Evolutionary conservation across 2,113 vertebrate species (phyloP), one percentile per base, ranked within the genome.

Genomic region (Ascaphus truei): DNA sequence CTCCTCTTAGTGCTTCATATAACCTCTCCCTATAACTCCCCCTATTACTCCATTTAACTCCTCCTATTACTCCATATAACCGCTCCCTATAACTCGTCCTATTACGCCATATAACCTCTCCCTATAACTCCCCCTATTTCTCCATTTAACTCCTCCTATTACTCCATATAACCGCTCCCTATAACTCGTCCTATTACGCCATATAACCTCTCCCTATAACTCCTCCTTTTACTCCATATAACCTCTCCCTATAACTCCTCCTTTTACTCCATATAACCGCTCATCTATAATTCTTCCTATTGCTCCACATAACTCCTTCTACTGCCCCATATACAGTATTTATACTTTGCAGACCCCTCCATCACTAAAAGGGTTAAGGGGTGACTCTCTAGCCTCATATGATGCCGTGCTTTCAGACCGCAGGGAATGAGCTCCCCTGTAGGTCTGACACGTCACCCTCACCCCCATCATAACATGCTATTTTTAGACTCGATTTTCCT

Each of bases 401-500:
- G 23, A 29, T 52, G 33, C 51, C 26, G 5, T 60, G 43, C 27
- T 51, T 18, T 20, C n/a, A n/a, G n/a, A n/a, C n/a, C n/a, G n/a
- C n/a, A n/a, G n/a, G n/a, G 45, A 29, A 43, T 60, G 67, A 57
- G 67, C 60, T 61, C 47, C 67, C 67, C 33, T 22, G 56, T 61
- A 71, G 57, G 55, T 61, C 47, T 61, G 39, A 61, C 36, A 37
- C 39, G 7, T 16, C 9, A 16, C 66, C 43, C 51, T 29, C 26
- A 7, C 25, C 53, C 16, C 18, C 56, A 71, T 61, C 67, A 71
- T 47, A 58, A 71, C 45, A 51, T 31, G 51, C 67, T 71, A 71
- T 71, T 61, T 71, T 71, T 71, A 71, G 67, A 56, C 50, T 60
- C 67, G 61, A 50, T 52, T 61, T 59, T 60, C 36, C 67, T 71